A percentile compares a stretch with the other conserved stretches of the same genome.
Evolutionary conservation across 2,888 invertebrate species (phyloP).

Genomic region (Criorhina ranunculi): DNA sequence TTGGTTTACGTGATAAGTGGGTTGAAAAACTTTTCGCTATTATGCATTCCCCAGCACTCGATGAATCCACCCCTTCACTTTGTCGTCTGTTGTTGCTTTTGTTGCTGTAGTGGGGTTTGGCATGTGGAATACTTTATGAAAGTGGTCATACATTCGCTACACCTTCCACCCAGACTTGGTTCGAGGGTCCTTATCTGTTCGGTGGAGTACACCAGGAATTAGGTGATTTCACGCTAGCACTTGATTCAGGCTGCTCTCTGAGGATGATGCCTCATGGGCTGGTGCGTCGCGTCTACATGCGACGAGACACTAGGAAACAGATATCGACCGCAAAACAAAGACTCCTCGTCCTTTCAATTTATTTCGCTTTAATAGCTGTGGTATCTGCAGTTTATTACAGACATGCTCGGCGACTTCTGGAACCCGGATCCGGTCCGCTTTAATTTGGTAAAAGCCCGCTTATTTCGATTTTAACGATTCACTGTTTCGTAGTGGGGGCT

Average conservation of each 20-base stretch:
- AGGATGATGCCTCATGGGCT: conserved; percentile 33
- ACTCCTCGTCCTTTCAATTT: conserved; percentile 25
- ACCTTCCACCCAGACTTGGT: conserved; percentile 64
- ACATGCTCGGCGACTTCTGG: conserved; percentile 6
- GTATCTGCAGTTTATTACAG: conserved; percentile 49
- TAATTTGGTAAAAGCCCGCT: conserved; percentile 27
- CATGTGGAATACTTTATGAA: conserved; percentile 26
- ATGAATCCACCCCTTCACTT: conserved; percentile 32
- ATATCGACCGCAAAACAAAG: conserved; percentile 10
- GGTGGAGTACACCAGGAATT: conserved; percentile 51
- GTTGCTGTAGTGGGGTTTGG: conserved; percentile 41
- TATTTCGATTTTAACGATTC: conserved; percentile 40
- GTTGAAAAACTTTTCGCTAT: conserved; percentile 78
- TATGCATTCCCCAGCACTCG: conserved; percentile 72
- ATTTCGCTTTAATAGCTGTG: conserved; percentile 27
- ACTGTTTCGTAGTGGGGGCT: neutral
- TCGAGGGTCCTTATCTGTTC: conserved; percentile 54
- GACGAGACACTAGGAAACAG: conserved; percentile 38
- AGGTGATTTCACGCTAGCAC: conserved; percentile 68
- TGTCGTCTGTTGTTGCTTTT: neutral
- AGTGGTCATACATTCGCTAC: conserved; percentile 41
- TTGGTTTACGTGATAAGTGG: conserved; percentile 82
- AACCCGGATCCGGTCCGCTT: neutral
- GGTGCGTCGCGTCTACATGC: conserved; percentile 50
- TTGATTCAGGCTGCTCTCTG: conserved; percentile 61